Conservation (phyloP, 2,113 vertebrate genomes). For the Sceloporus tristichus region DNA sequence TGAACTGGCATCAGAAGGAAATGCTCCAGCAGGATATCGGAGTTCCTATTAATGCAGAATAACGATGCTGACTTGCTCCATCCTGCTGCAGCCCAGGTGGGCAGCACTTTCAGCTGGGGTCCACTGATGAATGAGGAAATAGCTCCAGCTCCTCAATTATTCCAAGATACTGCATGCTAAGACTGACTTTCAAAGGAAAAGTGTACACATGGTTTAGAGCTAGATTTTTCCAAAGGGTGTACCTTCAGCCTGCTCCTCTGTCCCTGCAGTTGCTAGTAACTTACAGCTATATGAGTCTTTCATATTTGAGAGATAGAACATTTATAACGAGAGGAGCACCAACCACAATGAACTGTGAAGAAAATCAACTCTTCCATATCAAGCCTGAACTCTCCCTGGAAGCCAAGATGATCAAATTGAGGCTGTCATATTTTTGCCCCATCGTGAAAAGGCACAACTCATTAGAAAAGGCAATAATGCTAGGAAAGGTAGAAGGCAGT, state of each 20-base stretch:
- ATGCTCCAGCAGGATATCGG: neutral
- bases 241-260: neutral
- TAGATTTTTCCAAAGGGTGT: neutral
- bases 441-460: too few species aligned
- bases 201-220: neutral
- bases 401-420: too few species aligned
- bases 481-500: too few species aligned
- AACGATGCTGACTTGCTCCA: neutral
- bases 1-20: neutral
- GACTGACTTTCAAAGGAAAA: constrained; percentile 7
- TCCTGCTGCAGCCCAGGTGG: neutral
- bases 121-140: neutral
- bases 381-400: too few species aligned
- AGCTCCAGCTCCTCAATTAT: neutral
- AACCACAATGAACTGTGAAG: neutral
- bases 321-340: neutral
- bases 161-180: constrained; percentile 5
- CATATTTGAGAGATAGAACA: too few species aligned
- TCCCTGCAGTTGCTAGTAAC: neutral
- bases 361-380: neutral
- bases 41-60: constrained; percentile 8
- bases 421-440: too few species aligned
- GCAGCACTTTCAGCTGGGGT: neutral
- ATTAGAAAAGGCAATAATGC: too few species aligned
- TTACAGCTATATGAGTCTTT: neutral